Evolutionary conservation across 2,888 invertebrate species (phyloP).

Genomic region (Latrodectus elegans): DNA sequence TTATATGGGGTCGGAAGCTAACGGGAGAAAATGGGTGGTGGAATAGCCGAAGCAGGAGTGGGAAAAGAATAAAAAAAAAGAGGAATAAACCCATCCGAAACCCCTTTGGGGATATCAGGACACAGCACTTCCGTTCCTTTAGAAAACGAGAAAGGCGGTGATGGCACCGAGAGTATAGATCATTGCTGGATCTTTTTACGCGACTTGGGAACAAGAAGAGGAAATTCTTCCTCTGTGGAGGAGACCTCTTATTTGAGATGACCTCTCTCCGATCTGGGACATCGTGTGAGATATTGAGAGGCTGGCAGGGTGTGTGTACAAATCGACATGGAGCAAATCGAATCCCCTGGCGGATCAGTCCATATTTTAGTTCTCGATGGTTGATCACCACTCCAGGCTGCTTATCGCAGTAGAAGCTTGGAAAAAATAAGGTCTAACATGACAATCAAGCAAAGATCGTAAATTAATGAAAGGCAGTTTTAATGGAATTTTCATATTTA

Average conservation of each 20-base stretch:
- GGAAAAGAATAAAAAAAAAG: neutral
- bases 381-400: no score
- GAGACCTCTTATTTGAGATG: conserved; percentile 1
- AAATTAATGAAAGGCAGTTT: no score
- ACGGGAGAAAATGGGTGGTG: neutral
- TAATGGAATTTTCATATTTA: no score
- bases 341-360: no score
- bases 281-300: neutral
- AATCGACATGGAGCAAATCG: no score
- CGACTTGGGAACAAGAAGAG: neutral
- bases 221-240: neutral
- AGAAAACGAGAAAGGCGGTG: neutral
- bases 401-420: no score
- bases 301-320: no score
- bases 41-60: neutral
- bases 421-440: no score
- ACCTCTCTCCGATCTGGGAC: neutral
- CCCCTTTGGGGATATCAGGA: conserved; percentile 13
- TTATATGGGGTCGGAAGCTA: neutral
- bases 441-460: no score
- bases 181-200: neutral
- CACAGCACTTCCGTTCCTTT: neutral
- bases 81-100: conserved; percentile 20
- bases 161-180: neutral
- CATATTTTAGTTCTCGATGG: no score